phyloP scores from a whole-genome alignment of 2,113 vertebrate genomes.

The Cochlearius cochlearius region DNA sequence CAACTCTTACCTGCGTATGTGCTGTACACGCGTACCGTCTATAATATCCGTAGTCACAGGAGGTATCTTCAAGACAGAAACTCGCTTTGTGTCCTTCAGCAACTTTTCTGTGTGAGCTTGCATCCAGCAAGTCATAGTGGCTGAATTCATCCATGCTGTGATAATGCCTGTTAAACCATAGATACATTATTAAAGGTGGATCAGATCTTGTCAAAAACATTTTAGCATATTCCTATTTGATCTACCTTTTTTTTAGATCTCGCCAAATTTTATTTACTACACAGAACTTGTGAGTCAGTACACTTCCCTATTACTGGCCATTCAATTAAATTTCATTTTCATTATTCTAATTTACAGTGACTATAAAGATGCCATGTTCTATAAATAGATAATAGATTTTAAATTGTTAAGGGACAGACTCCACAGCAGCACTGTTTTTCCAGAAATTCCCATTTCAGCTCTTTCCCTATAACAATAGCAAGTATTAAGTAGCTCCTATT shows the following conservation, averaged over 20 bases:
- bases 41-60: conserved; percentile 94
- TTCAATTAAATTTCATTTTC: not conserved
- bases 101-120: conserved; percentile 78
- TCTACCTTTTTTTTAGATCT: not conserved
- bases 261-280: not conserved
- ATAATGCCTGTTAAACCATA: conserved; percentile 83
- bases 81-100: conserved; percentile 98
- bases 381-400: not conserved
- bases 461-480: conserved; percentile 16
- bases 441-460: not conserved
- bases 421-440: not conserved
- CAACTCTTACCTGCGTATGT: conserved; percentile 86
- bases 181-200: not conserved
- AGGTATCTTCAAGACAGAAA: conserved; percentile 96
- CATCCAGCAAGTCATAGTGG: conserved; percentile 91
- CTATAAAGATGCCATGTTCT: not conserved
- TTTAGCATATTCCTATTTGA: not conserved
- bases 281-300: not conserved
- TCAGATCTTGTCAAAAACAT: not conserved
- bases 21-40: conserved; percentile 93
- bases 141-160: conserved; percentile 99
- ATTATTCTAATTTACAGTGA: not conserved
- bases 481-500: not conserved
- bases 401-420: not conserved
- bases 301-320: not conserved